phyloP scores from a whole-genome alignment of 2,888 invertebrate genomes.

The Lasius platythorax region DNA sequence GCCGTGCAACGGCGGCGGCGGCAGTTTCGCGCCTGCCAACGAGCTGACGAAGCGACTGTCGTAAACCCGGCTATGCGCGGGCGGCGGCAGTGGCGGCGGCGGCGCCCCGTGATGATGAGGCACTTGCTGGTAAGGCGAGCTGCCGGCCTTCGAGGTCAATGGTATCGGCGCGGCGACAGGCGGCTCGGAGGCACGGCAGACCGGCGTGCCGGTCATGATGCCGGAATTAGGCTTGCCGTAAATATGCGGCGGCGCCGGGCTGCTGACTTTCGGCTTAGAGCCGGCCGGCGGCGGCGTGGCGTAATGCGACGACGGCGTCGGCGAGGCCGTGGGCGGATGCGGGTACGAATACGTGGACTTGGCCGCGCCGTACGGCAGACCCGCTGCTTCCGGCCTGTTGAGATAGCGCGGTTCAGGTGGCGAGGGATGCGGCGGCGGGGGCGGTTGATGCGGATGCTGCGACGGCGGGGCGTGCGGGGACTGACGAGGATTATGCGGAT shows the following conservation, averaged over 20 bases:
- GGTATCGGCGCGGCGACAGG: slow-evolving; percentile 86
- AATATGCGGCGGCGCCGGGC: slow-evolving; percentile 92
- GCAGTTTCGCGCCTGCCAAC: slow-evolving; percentile 79
- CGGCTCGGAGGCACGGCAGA: slow-evolving; percentile 85
- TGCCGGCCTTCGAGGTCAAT: slow-evolving; percentile 87
- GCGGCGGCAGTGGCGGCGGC: slow-evolving; percentile 85
- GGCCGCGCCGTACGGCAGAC: slow-evolving; percentile 83
- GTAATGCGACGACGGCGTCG: slow-evolving; percentile 79
- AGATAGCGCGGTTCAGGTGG: slow-evolving; percentile 83
- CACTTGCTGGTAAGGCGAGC: slow-evolving; percentile 88
- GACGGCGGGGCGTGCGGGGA: slow-evolving; percentile 83
- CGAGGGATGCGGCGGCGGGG: slow-evolving; percentile 83
- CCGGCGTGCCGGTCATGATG: slow-evolving; percentile 88
- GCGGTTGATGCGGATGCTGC: slow-evolving; percentile 81
- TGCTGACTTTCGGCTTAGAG: slow-evolving; percentile 89
- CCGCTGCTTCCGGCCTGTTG: slow-evolving; percentile 81
- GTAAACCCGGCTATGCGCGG: slow-evolving; percentile 86
- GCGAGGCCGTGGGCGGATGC: slow-evolving; percentile 86
- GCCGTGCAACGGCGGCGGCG: slow-evolving; percentile 86
- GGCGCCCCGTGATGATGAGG: slow-evolving; percentile 87
- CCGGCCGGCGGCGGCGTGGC: slow-evolving; percentile 87
- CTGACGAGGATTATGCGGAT: slow-evolving; percentile 84
- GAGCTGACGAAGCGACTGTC: slow-evolving; percentile 82
- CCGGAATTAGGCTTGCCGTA: slow-evolving; percentile 90
- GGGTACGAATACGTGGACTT: slow-evolving; percentile 85